A percentile compares a stretch with the other conserved stretches of the same genome.
Conservation (phyloP, 2,113 vertebrate genomes). For the Scomber colias region DNA sequence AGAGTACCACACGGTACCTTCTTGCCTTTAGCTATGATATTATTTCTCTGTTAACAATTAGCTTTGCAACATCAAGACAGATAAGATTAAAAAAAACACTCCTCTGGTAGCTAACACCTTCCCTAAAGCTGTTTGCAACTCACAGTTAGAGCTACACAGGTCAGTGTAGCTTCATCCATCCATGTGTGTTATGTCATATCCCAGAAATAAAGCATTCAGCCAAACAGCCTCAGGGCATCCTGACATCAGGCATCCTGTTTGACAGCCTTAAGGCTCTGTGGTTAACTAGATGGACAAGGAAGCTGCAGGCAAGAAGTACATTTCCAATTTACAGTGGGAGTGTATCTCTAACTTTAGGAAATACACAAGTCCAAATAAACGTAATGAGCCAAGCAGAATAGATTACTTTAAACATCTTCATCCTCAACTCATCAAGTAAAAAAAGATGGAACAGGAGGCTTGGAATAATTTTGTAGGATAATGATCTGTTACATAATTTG, state of each 20-base stretch:
- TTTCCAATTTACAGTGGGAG: slow-evolving; percentile 7
- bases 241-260: slow-evolving; percentile 34
- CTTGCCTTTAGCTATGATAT: background rate
- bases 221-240: slow-evolving; percentile 24
- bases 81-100: background rate
- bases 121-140: slow-evolving; percentile 11
- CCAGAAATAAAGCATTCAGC: slow-evolving; percentile 5
- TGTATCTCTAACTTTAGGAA: slow-evolving; percentile 15
- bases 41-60: background rate
- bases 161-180: slow-evolving; percentile 14
- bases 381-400: slow-evolving; percentile 10
- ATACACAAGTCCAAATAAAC: background rate
- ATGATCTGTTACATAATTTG: slow-evolving; percentile 10
- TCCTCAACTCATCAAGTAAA: background rate
- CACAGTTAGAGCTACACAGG: background rate
- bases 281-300: slow-evolving; percentile 33
- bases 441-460: background rate
- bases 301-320: slow-evolving; percentile 3
- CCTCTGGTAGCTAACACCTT: background rate
- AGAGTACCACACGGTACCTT: background rate
- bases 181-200: slow-evolving; percentile 35
- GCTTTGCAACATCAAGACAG: background rate
- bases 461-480: background rate
- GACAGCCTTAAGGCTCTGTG: slow-evolving; percentile 25
- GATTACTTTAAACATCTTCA: slow-evolving; percentile 17